Evolutionary conservation across 2,113 vertebrate species (phyloP).

Genomic region (Macroglossus sobrinus): DNA sequence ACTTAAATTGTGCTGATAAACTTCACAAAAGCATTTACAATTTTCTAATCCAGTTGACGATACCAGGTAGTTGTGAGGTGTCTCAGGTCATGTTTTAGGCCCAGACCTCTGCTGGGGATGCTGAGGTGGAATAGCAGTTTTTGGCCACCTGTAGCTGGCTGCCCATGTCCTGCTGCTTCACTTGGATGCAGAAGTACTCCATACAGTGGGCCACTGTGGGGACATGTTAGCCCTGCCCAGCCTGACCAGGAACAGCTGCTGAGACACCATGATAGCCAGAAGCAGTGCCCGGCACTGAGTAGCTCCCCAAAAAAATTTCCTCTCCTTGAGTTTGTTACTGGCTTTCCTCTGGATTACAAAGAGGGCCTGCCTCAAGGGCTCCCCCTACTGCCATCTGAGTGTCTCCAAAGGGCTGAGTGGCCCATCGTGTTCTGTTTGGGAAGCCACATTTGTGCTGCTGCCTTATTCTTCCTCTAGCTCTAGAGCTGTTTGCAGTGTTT

Average conservation of each 20-base stretch:
- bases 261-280: background rate
- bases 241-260: background rate
- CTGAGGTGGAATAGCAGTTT: constrained; percentile 84
- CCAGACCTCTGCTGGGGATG: constrained; percentile 78
- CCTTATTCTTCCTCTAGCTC: background rate
- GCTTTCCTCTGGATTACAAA: background rate
- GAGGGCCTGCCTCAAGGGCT: background rate
- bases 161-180: constrained; percentile 87
- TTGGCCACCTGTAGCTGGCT: constrained; percentile 86
- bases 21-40: background rate
- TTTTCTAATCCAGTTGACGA: background rate
- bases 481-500: background rate
- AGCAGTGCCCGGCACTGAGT: background rate
- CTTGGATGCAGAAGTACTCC: constrained; percentile 89
- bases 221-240: background rate
- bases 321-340: background rate
- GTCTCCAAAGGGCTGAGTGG: background rate
- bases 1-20: background rate
- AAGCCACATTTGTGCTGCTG: background rate
- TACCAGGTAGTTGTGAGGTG: constrained; percentile 89
- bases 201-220: background rate
- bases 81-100: constrained; percentile 87
- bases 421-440: background rate
- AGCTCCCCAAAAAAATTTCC: background rate
- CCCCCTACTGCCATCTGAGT: background rate